Evolutionary conservation across 1,140 invertebrate genomes (phyloP), one percentile per base, ranked within the genome.

Genomic region (Drosophila pallidifrons): DNA sequence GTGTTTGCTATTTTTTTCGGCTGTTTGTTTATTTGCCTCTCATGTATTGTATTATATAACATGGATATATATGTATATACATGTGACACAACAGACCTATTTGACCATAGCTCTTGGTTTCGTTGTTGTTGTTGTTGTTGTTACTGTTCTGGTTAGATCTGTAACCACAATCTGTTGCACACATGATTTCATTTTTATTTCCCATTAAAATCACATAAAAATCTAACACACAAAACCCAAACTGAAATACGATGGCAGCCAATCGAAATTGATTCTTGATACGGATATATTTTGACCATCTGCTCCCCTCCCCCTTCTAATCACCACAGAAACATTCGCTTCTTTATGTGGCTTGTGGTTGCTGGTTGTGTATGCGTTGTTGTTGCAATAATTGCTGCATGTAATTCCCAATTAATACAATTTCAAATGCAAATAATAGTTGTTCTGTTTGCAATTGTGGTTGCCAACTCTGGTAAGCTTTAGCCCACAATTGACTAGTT

Each of bases 111-210:
- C 41, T 73, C 28, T 68, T 68, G 41, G 30, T 8, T 5, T 1
- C 32, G 32, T 32, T 52, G 35, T 38, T 47, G 11, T 32, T 52
- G 41, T 25, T 57, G 46, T 41, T 65, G 43, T 65, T n/a, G 51
- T 25, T 63, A 47, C 8, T 38, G 28, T 30, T 51, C 45, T 71
- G 55, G 54, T 54, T 54, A 16, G 41, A 28, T 45, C 47, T 43
- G 13, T n/a, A 61, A 55, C 85, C 85, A 69, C 85, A 89, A 89
- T 89, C 85, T 89, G 85, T 89, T 89, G 85, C 85, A 90, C 86
- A 89, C 85, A 89, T 89, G 86, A 89, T 89, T 89, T 89, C 85
- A 89, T 89, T 89, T 89, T 90, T 89, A 89, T 89, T 89, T 79
- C 86, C 86, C 61, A 89, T 89, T 89, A 89, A 89, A 89, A 90